A percentile compares a stretch with the other conserved stretches of the same genome.
These are phyloP conservation scores for Gouania willdenowi DNA, from an alignment of 2,797 vertebrate species.

Conservation along the genomic window DNA sequence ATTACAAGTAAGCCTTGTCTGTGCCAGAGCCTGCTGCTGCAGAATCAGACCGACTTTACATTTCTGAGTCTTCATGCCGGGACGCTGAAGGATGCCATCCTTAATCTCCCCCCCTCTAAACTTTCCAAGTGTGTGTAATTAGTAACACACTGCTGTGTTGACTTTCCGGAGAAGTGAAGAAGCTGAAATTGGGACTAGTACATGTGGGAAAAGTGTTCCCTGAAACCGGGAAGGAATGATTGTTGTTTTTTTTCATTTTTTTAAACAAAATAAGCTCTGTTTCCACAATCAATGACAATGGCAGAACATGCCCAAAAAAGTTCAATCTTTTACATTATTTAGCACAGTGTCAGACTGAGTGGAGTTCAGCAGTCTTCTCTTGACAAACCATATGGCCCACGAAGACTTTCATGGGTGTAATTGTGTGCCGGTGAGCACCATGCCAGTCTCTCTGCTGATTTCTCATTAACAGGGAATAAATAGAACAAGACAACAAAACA, in stretches of 20 bases:
- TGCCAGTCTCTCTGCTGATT: constrained; percentile 65
- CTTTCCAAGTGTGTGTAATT: constrained; percentile 58
- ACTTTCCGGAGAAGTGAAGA: constrained; percentile 27
- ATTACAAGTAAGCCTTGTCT: constrained; percentile 34
- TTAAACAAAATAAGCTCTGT: too few relatives aligned
- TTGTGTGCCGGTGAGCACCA: constrained; percentile 55
- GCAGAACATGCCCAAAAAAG: too few relatives aligned
- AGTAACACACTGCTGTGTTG: constrained; percentile 37
- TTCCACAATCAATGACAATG: too few relatives aligned
- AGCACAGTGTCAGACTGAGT: constrained; percentile 50
- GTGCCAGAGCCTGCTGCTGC: constrained; percentile 45
- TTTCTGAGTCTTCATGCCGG: constrained; percentile 46
- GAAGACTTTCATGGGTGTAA: constrained; percentile 58
- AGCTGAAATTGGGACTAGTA: constrained; percentile 26
- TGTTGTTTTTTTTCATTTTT: too few relatives aligned
- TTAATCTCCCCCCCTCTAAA: constrained; percentile 58
- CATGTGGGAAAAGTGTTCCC: constrained; percentile 31
- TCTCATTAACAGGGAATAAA: constrained; percentile 78
- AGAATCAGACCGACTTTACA: constrained; percentile 34
- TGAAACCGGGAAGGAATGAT: constrained; percentile 28
- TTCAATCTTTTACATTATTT: too few relatives aligned
- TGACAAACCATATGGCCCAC: constrained; percentile 72
- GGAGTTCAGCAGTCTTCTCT: constrained; percentile 57
- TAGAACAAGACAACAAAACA: constrained; percentile 74
- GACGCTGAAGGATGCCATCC: constrained; percentile 54